phyloP scores from a whole-genome alignment of 2,888 invertebrate genomes.

The Sarcophaga caerulescens region DNA sequence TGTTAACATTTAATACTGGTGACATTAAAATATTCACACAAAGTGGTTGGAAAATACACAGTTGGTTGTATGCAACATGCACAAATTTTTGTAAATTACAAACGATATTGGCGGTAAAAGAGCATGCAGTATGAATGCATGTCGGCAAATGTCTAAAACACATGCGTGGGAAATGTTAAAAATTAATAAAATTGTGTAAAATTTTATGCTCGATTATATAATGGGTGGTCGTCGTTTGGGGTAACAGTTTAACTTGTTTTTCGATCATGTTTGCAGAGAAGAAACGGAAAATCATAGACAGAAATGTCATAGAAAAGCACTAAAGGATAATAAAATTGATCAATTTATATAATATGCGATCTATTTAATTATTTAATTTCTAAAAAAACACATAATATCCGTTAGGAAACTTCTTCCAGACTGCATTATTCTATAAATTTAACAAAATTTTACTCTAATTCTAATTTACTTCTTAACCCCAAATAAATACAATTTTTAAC shows the following conservation, averaged over 20 bases:
- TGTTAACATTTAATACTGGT: slow-evolving; percentile 38
- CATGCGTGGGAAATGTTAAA: slow-evolving; percentile 43
- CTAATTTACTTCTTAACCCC: too few species aligned
- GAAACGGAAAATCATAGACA: too few species aligned
- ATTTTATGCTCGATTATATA: not conserved
- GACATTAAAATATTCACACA: slow-evolving; percentile 54
- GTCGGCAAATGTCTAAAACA: not conserved
- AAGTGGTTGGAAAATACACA: slow-evolving; percentile 30
- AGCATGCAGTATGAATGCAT: not conserved
- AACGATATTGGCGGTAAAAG: slow-evolving; percentile 47
- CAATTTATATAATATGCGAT: too few species aligned
- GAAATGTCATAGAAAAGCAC: too few species aligned
- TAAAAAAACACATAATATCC: too few species aligned
- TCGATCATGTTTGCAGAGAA: not conserved
- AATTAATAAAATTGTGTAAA: slow-evolving; percentile 10
- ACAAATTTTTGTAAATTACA: slow-evolving; percentile 19
- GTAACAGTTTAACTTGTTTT: too few species aligned
- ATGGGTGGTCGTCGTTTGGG: not conserved
- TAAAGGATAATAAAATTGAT: too few species aligned
- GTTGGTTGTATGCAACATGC: slow-evolving; percentile 21
- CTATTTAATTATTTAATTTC: too few species aligned
- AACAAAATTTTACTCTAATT: too few species aligned
- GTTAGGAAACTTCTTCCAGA: too few species aligned
- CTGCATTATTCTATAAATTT: too few species aligned
- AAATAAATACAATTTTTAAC: too few species aligned